A percentile compares a stretch with the other conserved stretches of the same genome.
These are phyloP conservation scores for Gobiocypris rarus DNA, from an alignment of 2,113 vertebrate genomes.

Conservation along the genomic window DNA sequence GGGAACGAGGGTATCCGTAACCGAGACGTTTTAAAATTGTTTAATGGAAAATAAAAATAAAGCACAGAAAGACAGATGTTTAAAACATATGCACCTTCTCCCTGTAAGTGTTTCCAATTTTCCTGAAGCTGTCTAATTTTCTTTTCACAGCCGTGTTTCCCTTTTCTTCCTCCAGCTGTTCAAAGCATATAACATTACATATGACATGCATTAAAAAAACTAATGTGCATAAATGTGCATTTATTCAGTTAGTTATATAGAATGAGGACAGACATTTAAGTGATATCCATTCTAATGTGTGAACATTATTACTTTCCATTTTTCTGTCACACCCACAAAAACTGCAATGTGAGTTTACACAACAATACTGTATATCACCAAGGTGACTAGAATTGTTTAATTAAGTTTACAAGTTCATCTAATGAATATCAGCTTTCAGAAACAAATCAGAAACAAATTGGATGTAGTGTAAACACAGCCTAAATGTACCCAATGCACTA, in stretches of 20 bases:
- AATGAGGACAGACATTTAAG: neutral
- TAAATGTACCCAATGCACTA: neutral
- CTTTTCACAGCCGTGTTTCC: neutral
- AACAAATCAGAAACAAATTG: neutral
- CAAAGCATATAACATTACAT: neutral
- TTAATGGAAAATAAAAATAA: constrained; percentile 60
- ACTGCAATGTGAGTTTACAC: neutral
- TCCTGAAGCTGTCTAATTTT: neutral
- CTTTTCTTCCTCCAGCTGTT: constrained; percentile 2
- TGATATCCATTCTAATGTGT: too few relatives aligned
- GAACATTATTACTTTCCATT: neutral
- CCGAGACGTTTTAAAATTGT: neutral
- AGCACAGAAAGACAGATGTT: neutral
- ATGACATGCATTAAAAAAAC: neutral
- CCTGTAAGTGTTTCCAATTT: neutral
- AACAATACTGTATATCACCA: neutral
- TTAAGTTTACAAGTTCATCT: neutral
- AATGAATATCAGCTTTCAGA: neutral
- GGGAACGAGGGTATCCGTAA: too few relatives aligned
- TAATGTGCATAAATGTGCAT: neutral
- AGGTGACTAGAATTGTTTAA: neutral
- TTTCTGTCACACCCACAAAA: neutral
- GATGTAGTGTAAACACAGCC: neutral
- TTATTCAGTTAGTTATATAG: neutral
- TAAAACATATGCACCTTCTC: neutral